phyloP scores from a whole-genome alignment of 53 echinoderm and acorn worm species.

The Arbacia lixula region DNA sequence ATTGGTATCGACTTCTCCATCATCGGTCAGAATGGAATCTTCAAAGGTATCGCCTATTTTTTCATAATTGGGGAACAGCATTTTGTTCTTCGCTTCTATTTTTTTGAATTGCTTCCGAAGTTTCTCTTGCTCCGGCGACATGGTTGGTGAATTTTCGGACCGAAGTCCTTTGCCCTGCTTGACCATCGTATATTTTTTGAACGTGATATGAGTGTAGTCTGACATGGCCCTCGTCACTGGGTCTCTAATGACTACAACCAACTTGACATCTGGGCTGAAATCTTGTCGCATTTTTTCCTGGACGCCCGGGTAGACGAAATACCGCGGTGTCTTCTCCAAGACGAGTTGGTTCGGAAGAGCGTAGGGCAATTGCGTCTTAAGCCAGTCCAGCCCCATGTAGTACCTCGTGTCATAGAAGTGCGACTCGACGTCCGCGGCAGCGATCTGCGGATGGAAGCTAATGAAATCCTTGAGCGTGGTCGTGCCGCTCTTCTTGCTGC shows the following conservation, averaged over 20 bases:
- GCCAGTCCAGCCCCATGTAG: conserved; percentile 64
- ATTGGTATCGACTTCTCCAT: conserved; percentile 46
- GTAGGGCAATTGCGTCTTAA: conserved; percentile 58
- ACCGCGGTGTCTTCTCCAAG: conserved; percentile 67
- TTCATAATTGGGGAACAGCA: conserved; percentile 21
- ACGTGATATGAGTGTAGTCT: conserved; percentile 57
- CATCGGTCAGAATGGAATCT: conserved; percentile 49
- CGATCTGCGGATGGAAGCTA: conserved; percentile 58
- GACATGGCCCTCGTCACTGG: conserved; percentile 53
- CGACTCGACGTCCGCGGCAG: conserved; percentile 42
- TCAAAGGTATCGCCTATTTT: conserved; percentile 56
- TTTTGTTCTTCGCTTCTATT: conserved; percentile 1
- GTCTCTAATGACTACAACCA: conserved; percentile 54
- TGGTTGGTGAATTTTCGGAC: not conserved
- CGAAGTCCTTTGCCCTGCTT: not conserved
- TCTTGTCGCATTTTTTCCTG: conserved; percentile 23
- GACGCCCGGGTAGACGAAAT: conserved; percentile 56
- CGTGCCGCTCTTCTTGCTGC: conserved; percentile 61
- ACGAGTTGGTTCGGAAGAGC: conserved; percentile 51
- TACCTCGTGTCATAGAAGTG: conserved; percentile 41
- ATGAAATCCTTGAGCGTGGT: conserved; percentile 55
- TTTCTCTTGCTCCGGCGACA: conserved; percentile 33
- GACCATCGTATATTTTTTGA: conserved; percentile 2
- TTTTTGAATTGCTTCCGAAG: conserved; percentile 14
- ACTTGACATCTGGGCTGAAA: conserved; percentile 21